phyloP scores from a whole-genome alignment of 1,140 invertebrate species.

The Maconellicoccus hirsutus region DNA sequence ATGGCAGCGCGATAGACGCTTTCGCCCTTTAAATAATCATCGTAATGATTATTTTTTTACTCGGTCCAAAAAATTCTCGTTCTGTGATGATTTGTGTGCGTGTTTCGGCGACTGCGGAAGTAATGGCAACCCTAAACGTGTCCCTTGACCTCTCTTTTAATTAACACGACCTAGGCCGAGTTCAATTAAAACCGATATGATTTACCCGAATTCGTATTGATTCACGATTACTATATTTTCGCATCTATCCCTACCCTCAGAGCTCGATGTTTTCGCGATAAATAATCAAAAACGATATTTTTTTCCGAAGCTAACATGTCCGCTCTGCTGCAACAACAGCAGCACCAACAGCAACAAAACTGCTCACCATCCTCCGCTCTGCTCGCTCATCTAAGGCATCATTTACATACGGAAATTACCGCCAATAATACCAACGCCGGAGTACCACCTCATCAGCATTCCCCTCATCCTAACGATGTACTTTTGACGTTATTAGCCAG shows the following conservation, averaged over 20 bases:
- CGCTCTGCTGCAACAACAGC: conserved; percentile 36
- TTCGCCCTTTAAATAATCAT: conserved; percentile 2
- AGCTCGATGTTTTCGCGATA: no score
- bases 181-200: no score
- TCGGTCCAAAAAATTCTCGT: background rate
- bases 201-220: no score
- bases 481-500: conserved; percentile 66
- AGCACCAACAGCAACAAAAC: conserved; percentile 25
- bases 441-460: conserved; percentile 34
- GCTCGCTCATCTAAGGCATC: conserved; percentile 3
- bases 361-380: conserved; percentile 15
- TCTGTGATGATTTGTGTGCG: conserved; percentile 2
- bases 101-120: background rate
- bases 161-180: background rate
- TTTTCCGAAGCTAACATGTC: background rate
- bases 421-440: background rate
- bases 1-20: conserved; percentile 12
- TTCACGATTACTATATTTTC: no score
- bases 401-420: conserved; percentile 17
- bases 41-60: background rate
- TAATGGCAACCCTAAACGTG: background rate
- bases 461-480: conserved; percentile 58
- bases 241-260: no score
- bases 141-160: background rate
- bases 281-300: no score